Conservation (phyloP, 2,113 vertebrate genomes). For the Tragelaphus strepsiceros region DNA sequence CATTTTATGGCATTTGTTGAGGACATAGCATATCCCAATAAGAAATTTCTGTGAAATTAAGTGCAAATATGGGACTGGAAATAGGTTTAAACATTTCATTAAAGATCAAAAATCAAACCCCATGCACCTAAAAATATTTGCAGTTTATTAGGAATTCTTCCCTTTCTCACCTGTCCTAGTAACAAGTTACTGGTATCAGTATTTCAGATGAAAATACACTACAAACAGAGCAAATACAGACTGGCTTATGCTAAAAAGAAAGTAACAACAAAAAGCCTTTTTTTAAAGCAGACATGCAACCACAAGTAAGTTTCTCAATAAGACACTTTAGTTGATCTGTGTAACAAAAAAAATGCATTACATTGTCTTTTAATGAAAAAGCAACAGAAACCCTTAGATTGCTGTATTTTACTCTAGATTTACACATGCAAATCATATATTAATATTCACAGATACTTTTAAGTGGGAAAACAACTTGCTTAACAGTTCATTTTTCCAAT, state of each 20-base stretch:
- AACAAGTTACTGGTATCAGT: slow-evolving; percentile 14
- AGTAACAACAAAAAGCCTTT: slow-evolving; percentile 14
- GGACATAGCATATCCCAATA: background rate
- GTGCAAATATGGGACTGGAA: background rate
- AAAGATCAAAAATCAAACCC: slow-evolving; percentile 37
- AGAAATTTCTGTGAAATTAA: slow-evolving; percentile 24
- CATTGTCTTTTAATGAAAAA: slow-evolving; percentile 44
- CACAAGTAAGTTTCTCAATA: slow-evolving; percentile 57
- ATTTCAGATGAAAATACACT: slow-evolving; percentile 32
- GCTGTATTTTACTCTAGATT: slow-evolving; percentile 20
- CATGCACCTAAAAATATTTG: slow-evolving; percentile 36
- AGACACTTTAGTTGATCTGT: slow-evolving; percentile 37
- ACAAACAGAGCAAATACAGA: slow-evolving; percentile 43
- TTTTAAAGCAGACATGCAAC: slow-evolving; percentile 57
- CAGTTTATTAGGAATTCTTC: slow-evolving; percentile 49
- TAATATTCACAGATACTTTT: slow-evolving; percentile 62
- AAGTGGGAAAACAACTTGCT: slow-evolving; percentile 42
- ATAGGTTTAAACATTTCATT: slow-evolving; percentile 29
- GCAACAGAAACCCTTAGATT: slow-evolving; percentile 20
- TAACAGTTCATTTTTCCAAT: slow-evolving; percentile 47
- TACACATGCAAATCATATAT: slow-evolving; percentile 59
- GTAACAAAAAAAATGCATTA: slow-evolving; percentile 28
- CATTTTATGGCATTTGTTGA: slow-evolving; percentile 22
- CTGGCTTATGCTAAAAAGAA: background rate
- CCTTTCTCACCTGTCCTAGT: slow-evolving; percentile 17